Base-by-base conservation (phyloP, 2,797 vertebrate genomes). In the Carapus acus region DNA sequence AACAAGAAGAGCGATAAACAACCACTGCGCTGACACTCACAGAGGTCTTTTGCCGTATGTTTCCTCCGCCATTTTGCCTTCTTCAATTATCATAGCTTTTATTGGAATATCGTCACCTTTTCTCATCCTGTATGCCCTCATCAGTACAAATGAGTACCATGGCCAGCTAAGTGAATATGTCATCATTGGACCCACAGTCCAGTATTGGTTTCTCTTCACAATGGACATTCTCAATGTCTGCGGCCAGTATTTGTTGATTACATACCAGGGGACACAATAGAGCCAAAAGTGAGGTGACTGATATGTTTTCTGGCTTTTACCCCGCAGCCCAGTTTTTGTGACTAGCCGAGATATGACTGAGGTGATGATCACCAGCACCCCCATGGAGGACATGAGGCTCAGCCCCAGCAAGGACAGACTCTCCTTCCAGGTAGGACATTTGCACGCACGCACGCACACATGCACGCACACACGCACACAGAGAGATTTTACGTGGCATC, bases 361-460 rank as follows among this genome's bases (percentile, higher is more conserved):
- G 82, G 93, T 98, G 87, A 96, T 98, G 90, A 94, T 98, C 88
- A 96, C 58, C 83, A 85, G 87, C 76, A 86, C 91, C 69, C 85
- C 93, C 63, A 96, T 96, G 88, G 94, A 98, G 47, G 93, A 97
- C 74, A 95, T 97, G 16, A 91, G 91, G 71, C 91, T 98, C 78
- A 97, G 78, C 67, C 92, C 93, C 69, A 89, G 90, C 83, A 97
- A 98, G 87, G 94, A 96, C 36, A 88, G 93, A 43, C 89, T 93
- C 64, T 91, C 93, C 2, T 97, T 95, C 67, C 96, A 98, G 93
- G 96, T 97, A 82, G 37, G 24, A 27, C 24, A 27, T 9, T 5
- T 9, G 47, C 57, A 44, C 27, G 14, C n/a, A 16, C 19, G 17
- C 18, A 1, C 11, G 14, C n/a, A 8, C 39, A 45, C 17, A 24